Conservation (phyloP, 2,888 invertebrate species). For the Drosophila paranaensis region DNA sequence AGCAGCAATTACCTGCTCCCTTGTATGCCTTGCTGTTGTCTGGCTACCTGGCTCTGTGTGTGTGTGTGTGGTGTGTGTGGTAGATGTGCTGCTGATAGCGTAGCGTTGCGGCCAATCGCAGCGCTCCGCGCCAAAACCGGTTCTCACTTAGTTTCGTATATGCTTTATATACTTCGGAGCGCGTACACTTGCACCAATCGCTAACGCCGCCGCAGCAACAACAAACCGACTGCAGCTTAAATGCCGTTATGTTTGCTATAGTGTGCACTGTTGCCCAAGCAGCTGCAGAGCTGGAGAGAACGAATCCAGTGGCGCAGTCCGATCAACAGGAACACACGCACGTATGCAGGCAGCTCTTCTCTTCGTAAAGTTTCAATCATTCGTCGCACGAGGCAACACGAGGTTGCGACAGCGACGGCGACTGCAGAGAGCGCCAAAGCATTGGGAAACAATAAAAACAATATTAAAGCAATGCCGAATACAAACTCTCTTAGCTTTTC, state of each 20-base stretch:
- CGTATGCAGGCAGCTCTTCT: constrained; percentile 4
- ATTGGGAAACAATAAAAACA: constrained; percentile 1
- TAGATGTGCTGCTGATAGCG: constrained; percentile 23
- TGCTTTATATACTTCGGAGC: constrained; percentile 64
- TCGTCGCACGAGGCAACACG: constrained; percentile 10
- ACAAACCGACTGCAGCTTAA: constrained; percentile 44
- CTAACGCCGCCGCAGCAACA: constrained; percentile 48
- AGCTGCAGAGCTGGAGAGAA: constrained; percentile 22
- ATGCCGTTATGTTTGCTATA: constrained; percentile 68
- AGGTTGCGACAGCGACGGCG: neutral
- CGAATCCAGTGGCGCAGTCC: constrained; percentile 20
- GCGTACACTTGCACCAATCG: constrained; percentile 80
- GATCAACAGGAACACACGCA: constrained; percentile 14
- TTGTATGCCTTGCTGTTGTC: constrained; percentile 2
- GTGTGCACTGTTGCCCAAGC: constrained; percentile 22
- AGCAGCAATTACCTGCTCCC: constrained; percentile 36
- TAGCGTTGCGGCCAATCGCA: constrained; percentile 61
- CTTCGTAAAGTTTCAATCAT: neutral
- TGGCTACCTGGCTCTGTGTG: constrained; percentile 14
- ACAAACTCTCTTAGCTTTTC: neutral
- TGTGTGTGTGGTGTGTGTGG: constrained; percentile 14
- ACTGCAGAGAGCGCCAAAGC: constrained; percentile 1
- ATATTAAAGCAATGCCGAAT: neutral
- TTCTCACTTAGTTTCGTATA: constrained; percentile 55
- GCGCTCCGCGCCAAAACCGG: constrained; percentile 59